Percentiles rank a stretch among this genome's conserved stretches.
Conservation (phyloP, 2,797 vertebrate genomes). For the Alcedo atthis region DNA sequence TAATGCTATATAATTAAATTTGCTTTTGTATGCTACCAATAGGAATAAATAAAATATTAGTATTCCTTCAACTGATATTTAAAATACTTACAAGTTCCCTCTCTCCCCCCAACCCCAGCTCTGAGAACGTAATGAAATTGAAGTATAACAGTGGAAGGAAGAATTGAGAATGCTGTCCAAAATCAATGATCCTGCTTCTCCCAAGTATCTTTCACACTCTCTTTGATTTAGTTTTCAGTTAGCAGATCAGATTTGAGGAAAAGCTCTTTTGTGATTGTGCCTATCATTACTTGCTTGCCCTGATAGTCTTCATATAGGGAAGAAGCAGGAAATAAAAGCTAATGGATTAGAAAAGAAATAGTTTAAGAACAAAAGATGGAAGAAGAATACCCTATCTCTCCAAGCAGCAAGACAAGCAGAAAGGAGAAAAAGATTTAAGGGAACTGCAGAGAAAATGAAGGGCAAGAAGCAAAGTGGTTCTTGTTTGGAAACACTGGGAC, state of each 20-base stretch:
- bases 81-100: background rate
- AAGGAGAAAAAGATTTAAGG: background rate
- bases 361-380: background rate
- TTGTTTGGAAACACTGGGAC: background rate
- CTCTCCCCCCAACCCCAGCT: background rate
- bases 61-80: background rate
- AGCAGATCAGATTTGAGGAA: background rate
- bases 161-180: background rate
- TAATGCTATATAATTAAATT: slow-evolving; percentile 4
- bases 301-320: background rate
- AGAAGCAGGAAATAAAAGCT: background rate
- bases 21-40: background rate
- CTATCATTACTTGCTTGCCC: background rate
- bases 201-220: background rate
- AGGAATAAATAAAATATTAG: background rate
- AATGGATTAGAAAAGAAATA: slow-evolving; percentile 5
- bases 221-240: background rate
- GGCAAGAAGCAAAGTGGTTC: background rate
- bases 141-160: background rate
- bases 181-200: background rate
- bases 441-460: background rate
- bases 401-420: background rate
- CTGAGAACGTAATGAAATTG: background rate
- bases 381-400: background rate
- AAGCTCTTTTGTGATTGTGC: background rate